Conservation (phyloP, 1,140 invertebrate genomes). For the Triops longicaudatus region DNA sequence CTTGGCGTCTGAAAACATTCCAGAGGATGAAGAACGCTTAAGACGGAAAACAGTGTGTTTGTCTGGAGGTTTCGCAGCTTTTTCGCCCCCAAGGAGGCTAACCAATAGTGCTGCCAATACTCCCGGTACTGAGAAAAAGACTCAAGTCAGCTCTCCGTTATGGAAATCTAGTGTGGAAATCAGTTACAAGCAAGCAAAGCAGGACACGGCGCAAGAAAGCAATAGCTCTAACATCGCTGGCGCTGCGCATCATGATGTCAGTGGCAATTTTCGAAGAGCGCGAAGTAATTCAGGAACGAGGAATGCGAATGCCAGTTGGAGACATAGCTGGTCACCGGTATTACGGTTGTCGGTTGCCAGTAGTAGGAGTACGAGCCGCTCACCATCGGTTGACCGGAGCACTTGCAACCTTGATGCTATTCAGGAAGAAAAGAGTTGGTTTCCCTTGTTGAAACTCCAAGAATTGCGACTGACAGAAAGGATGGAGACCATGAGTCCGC, state of each 20-base stretch:
- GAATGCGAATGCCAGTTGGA: not conserved
- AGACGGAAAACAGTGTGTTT: not conserved
- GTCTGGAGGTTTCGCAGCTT: not conserved
- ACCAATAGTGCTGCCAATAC: not conserved
- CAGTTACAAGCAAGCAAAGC: not conserved
- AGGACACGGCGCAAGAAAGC: not conserved
- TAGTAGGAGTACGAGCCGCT: not conserved
- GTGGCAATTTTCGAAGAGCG: not conserved
- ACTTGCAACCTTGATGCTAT: not conserved
- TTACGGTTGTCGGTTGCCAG: not conserved
- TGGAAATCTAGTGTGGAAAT: not conserved
- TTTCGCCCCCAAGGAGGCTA: not conserved
- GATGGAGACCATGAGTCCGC: not conserved
- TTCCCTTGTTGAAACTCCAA: not conserved
- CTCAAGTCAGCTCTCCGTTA: not conserved
- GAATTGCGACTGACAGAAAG: not conserved
- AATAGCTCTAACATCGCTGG: not conserved
- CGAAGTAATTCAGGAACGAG: not conserved
- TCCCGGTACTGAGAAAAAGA: not conserved
- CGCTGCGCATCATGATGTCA: not conserved
- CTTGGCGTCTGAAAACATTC: not conserved
- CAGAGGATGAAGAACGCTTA: conserved; percentile 4
- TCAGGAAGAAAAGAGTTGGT: not conserved
- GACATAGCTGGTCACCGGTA: not conserved
- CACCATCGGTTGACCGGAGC: not conserved